phyloP scores from a whole-genome alignment of 2,797 vertebrate genomes.

The Gymnothorax reevesii region DNA sequence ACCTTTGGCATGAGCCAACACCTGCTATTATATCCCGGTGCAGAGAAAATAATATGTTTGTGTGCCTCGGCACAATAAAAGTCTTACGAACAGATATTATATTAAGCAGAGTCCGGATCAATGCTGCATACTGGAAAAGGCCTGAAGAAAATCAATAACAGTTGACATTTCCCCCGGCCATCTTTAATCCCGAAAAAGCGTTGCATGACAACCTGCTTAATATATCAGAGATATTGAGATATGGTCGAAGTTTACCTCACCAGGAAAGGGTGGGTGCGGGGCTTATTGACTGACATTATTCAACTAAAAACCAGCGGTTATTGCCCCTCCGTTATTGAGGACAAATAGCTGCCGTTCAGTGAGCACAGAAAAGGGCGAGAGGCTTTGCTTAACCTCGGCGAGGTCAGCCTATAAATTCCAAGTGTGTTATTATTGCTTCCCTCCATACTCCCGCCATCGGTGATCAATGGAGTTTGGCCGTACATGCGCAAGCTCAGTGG shows the following conservation, averaged over 20 bases:
- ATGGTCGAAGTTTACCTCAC: neutral
- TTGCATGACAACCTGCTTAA: neutral
- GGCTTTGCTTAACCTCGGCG: conserved; percentile 85
- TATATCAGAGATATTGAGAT: conserved; percentile 21
- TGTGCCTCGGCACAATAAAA: neutral
- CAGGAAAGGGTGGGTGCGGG: neutral
- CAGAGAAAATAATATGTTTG: neutral
- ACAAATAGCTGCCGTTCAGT: conserved; percentile 11
- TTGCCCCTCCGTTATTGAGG: conserved; percentile 35
- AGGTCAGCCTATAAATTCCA: conserved; percentile 88
- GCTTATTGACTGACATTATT: conserved; percentile 25
- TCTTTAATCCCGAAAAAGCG: conserved; percentile 29
- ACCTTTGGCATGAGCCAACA: neutral
- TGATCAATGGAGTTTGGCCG: conserved; percentile 33
- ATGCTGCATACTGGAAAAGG: neutral
- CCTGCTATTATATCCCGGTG: neutral
- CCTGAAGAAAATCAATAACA: neutral
- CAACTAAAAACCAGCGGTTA: conserved; percentile 28
- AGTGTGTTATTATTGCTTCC: conserved; percentile 75
- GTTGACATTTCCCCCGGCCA: conserved; percentile 31
- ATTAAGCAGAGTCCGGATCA: conserved; percentile 11
- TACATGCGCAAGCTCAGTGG: neutral
- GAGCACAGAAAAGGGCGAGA: conserved; percentile 33
- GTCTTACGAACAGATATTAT: neutral
- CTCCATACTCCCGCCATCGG: neutral